These are phyloP conservation scores for Ctenopoma kingsleyae DNA, from an alignment of 2,797 vertebrate genomes.

Conservation along the genomic window DNA sequence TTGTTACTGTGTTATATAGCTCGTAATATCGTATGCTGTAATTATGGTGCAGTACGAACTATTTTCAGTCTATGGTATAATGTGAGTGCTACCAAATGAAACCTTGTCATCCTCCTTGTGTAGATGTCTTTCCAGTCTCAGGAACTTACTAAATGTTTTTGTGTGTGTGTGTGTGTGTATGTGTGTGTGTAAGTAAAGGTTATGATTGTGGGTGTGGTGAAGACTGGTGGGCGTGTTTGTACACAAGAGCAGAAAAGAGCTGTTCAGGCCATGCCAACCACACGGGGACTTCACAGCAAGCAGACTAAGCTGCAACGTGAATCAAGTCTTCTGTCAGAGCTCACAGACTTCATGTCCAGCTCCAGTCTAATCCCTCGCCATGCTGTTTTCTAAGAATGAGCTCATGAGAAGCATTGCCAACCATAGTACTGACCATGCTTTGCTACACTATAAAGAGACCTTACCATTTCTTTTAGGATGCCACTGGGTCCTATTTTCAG, in stretches of 20 bases:
- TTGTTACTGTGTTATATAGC: background rate
- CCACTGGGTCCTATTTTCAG: slow-evolving; percentile 39
- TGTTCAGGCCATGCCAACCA: slow-evolving; percentile 68
- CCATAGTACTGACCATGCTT: slow-evolving; percentile 27
- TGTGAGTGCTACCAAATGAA: background rate
- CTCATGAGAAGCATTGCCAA: slow-evolving; percentile 68
- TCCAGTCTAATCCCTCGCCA: slow-evolving; percentile 47
- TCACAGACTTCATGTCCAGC: slow-evolving; percentile 52
- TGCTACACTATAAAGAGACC: slow-evolving; percentile 46
- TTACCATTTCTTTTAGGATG: slow-evolving; percentile 45
- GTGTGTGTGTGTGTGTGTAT: slow-evolving; percentile 3
- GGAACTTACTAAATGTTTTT: slow-evolving; percentile 25
- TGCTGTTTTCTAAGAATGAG: slow-evolving; percentile 70
- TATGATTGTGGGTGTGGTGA: slow-evolving; percentile 54
- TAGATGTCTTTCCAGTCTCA: slow-evolving; percentile 10
- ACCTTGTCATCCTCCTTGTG: slow-evolving; percentile 3
- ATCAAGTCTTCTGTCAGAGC: slow-evolving; percentile 51
- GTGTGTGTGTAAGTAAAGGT: slow-evolving; percentile 52
- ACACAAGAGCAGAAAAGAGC: slow-evolving; percentile 61
- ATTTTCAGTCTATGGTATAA: slow-evolving; percentile 4
- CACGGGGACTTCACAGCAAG: slow-evolving; percentile 41
- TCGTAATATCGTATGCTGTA: background rate
- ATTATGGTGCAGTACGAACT: background rate
- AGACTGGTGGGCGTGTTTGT: slow-evolving; percentile 52
- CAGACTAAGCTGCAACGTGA: slow-evolving; percentile 16